A percentile compares a stretch with the other conserved stretches of the same genome.
These are phyloP conservation scores for Laodelphax striatellus DNA, from an alignment of 1,140 invertebrate genomes.

Conservation along the genomic window DNA sequence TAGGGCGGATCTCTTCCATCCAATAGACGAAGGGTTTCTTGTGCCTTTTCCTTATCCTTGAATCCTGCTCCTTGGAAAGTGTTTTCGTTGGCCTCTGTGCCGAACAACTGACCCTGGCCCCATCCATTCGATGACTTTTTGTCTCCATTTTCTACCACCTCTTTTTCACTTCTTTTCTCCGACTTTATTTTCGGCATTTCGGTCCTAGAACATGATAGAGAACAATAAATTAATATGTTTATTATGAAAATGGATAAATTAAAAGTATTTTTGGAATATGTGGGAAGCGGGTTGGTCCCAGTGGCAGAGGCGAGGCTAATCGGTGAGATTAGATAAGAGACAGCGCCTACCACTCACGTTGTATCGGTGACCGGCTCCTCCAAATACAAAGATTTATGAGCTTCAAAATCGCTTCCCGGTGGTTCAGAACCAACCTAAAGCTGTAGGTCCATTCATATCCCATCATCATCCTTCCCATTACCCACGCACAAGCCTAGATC, in stretches of 20 bases:
- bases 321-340: no score
- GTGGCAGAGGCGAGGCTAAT: no score
- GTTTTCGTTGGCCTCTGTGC: slow-evolving; percentile 22
- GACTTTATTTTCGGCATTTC: slow-evolving; percentile 27
- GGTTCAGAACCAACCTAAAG: no score
- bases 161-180: slow-evolving; percentile 22
- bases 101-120: slow-evolving; percentile 23
- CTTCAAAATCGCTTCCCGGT: no score
- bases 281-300: no score
- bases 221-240: neutral
- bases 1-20: slow-evolving; percentile 31
- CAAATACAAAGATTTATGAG: no score
- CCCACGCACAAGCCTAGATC: no score
- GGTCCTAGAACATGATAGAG: neutral
- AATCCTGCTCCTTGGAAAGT: slow-evolving; percentile 29
- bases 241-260: neutral
- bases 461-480: no score
- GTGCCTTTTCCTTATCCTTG: slow-evolving; percentile 33
- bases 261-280: no score
- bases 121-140: slow-evolving; percentile 17
- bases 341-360: no score
- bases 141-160: slow-evolving; percentile 13
- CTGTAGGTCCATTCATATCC: no score
- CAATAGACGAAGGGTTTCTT: slow-evolving; percentile 28
- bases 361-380: no score